These are phyloP conservation scores for Sebastes melanostomus DNA, from an alignment of 2,797 vertebrate genomes.

Conservation along the genomic window DNA sequence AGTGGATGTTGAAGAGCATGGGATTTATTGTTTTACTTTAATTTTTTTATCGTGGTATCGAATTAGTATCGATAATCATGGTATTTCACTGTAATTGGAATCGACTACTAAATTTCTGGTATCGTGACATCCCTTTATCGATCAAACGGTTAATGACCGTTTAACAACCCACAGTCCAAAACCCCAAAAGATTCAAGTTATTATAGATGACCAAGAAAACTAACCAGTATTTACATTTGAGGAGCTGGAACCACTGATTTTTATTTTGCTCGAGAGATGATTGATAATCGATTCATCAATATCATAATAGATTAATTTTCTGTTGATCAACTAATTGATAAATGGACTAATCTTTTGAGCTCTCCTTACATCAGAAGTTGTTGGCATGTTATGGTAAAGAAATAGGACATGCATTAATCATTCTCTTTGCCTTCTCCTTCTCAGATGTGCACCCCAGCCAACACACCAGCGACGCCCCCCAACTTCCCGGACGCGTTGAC, in stretches of 20 bases:
- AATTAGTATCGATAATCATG: no score
- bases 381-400: neutral
- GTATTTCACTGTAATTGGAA: no score
- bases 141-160: no score
- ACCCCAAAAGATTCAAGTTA: neutral
- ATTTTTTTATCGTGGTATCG: no score
- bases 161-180: no score
- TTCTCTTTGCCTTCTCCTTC: neutral
- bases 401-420: neutral
- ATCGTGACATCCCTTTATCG: no score
- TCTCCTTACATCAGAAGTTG: neutral
- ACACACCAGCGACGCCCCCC: conserved; percentile 96
- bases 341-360: neutral
- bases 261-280: no score
- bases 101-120: no score
- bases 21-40: no score
- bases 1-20: no score
- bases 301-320: neutral
- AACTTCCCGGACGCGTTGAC: conserved; percentile 96
- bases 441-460: conserved; percentile 98
- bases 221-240: neutral
- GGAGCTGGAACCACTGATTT: neutral
- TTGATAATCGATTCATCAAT: no score
- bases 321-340: neutral
- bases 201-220: neutral